These are phyloP conservation scores for Bombus cullumanus DNA, from an alignment of 1,140 invertebrate genomes.

Conservation along the genomic window DNA sequence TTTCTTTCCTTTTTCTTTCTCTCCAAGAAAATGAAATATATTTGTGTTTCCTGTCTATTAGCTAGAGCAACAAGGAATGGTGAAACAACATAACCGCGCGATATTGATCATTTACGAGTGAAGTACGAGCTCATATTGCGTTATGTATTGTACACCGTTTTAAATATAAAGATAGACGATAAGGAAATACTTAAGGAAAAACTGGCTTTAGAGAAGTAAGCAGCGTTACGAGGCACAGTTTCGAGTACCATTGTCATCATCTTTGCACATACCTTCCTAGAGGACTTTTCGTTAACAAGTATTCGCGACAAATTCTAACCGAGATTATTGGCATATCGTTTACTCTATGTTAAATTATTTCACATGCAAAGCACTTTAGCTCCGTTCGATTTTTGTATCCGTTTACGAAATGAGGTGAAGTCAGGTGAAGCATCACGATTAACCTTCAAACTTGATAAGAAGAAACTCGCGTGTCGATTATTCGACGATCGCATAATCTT, in stretches of 20 bases:
- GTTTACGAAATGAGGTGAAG: neutral
- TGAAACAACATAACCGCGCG: neutral
- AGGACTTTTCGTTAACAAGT: neutral
- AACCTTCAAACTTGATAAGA: neutral
- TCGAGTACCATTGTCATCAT: neutral
- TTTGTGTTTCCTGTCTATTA: neutral
- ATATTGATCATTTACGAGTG: neutral
- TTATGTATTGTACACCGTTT: conserved; percentile 5
- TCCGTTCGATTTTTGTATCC: neutral
- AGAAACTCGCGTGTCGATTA: neutral
- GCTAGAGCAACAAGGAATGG: neutral
- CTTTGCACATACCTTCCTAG: neutral
- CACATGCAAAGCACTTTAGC: neutral
- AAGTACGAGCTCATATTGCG: conserved; percentile 1
- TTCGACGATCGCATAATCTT: neutral
- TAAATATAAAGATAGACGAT: neutral
- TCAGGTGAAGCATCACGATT: neutral
- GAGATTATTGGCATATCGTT: no score
- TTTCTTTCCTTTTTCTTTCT: neutral
- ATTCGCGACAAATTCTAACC: neutral
- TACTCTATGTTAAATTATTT: neutral
- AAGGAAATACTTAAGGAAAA: neutral
- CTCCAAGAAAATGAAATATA: neutral
- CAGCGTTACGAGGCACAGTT: neutral
- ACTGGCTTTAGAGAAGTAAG: conserved; percentile 21